A percentile compares a stretch with the other conserved stretches of the same genome.
phyloP scores from a whole-genome alignment of 2,113 vertebrate species.

The Microcebus murinus region DNA sequence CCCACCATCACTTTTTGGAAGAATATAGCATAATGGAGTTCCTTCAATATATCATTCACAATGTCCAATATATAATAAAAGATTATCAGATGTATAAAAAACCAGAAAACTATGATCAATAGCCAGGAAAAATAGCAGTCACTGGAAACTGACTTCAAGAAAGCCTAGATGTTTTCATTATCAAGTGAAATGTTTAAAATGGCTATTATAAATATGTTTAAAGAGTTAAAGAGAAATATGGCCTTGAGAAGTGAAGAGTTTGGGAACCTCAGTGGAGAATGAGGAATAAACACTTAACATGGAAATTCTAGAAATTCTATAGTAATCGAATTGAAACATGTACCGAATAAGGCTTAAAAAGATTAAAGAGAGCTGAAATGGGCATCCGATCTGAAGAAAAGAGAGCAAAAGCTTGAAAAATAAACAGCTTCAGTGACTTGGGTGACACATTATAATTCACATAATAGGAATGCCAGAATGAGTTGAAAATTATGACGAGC shows the following conservation, averaged over 20 bases:
- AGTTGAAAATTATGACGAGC: background rate
- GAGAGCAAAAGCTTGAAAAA: background rate
- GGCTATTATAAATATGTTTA: background rate
- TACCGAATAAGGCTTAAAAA: background rate
- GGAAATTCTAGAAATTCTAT: background rate
- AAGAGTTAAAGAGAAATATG: background rate
- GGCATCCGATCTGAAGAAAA: background rate
- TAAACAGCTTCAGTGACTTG: background rate
- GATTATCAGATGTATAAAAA: background rate
- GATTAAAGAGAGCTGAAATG: background rate
- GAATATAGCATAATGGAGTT: background rate
- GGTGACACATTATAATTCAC: background rate
- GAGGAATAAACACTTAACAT: background rate
- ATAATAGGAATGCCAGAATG: background rate
- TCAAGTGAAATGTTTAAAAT: background rate
- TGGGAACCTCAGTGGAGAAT: background rate
- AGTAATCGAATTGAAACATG: background rate
- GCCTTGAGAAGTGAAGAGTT: background rate
- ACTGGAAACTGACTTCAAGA: background rate
- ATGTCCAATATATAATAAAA: background rate
- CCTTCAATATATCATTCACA: background rate
- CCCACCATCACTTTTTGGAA: background rate
- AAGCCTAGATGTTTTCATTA: background rate
- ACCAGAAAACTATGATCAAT: background rate
- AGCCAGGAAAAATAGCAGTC: background rate